Evolutionary conservation across 2,113 vertebrate species (phyloP).

Genomic region (Myrmecobius fasciatus): DNA sequence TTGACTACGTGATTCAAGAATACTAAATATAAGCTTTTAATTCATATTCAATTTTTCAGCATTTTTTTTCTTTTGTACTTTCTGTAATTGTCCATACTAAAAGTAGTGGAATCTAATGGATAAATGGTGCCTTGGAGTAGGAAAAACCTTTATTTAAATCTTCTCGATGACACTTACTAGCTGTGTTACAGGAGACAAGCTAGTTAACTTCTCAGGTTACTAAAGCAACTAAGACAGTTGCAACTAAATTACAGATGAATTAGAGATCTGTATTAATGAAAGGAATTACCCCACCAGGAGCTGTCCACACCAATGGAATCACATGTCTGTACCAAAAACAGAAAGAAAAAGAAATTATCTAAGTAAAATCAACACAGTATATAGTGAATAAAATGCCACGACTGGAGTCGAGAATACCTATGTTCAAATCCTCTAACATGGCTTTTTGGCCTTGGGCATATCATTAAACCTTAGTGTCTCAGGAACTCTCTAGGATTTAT

Average conservation of each 20-base stretch:
- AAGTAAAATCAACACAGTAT: not conserved
- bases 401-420: not conserved
- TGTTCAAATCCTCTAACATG: not conserved
- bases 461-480: not conserved
- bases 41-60: not conserved
- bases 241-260: not conserved
- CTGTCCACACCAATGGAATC: not conserved
- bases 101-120: not conserved
- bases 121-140: not conserved
- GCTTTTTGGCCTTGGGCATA: not conserved
- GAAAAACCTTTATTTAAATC: not conserved
- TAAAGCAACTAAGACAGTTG: not conserved
- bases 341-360: not conserved
- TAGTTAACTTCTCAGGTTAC: not conserved
- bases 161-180: not conserved
- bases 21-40: not conserved
- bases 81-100: not conserved
- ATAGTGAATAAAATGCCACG: not conserved
- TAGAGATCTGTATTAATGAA: not conserved
- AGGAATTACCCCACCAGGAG: not conserved
- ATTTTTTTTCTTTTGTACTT: not conserved
- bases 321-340: not conserved
- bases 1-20: constrained; percentile 6
- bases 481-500: not conserved
- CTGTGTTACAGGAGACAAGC: not conserved